Evolutionary conservation across 37 sponge, comb jelly and placozoan species (phyloP).

Genomic region (Theonella swinhoei): DNA sequence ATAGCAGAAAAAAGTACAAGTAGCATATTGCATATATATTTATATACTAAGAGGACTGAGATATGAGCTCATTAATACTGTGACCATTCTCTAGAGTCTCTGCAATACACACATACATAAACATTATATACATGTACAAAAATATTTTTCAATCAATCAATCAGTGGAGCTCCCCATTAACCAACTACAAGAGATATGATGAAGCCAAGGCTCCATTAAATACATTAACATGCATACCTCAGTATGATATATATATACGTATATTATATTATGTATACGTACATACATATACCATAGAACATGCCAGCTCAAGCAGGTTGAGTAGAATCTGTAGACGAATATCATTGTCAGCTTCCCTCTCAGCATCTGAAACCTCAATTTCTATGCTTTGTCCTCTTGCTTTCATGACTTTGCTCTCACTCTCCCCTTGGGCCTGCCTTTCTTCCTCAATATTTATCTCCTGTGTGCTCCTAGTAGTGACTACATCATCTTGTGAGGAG

Average conservation of each 20-base stretch:
- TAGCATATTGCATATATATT: no score
- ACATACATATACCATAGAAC: slow-evolving; percentile 55
- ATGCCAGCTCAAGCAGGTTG: slow-evolving; percentile 56
- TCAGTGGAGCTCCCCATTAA: no score
- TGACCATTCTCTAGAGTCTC: neutral
- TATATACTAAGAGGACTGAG: no score
- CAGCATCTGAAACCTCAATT: slow-evolving; percentile 33
- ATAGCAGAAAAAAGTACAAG: no score
- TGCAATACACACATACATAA: slow-evolving; percentile 1
- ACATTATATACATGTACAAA: no score
- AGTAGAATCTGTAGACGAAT: slow-evolving; percentile 34
- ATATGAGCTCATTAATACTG: slow-evolving; percentile 49
- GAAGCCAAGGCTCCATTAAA: neutral
- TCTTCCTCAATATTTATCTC: no score
- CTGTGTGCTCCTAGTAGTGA: no score
- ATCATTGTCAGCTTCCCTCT: slow-evolving; percentile 45
- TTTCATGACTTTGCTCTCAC: no score
- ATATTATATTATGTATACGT: neutral
- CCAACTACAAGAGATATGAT: neutral
- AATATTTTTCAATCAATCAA: no score
- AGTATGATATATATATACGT: neutral
- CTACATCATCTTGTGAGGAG: no score
- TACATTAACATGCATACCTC: neutral
- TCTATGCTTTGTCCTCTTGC: no score
- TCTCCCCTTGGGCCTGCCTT: no score